Conservation (phyloP, 2,113 vertebrate genomes). For the Prochilodus magdalenae region DNA sequence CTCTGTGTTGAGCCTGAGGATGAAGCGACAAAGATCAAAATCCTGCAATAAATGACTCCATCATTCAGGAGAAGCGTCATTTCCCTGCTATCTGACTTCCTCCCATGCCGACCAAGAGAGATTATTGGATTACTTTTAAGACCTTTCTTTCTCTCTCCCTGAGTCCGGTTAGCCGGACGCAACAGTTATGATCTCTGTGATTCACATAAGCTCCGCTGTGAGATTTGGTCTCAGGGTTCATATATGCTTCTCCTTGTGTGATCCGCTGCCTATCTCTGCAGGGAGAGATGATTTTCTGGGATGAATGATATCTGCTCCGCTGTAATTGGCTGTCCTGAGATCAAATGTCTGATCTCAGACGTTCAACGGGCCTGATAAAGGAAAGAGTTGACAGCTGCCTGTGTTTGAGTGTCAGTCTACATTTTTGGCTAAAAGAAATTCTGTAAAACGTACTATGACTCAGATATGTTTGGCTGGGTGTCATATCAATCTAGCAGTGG, state of each 20-base stretch:
- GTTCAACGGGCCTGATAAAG: conserved; percentile 24
- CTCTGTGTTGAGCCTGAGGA: conserved; percentile 30
- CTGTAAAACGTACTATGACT: background rate
- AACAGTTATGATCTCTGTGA: conserved; percentile 32
- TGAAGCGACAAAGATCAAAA: conserved; percentile 45
- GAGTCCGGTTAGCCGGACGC: conserved; percentile 36
- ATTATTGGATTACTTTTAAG: conserved; percentile 50
- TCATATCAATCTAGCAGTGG: background rate
- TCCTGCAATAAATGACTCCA: conserved; percentile 40
- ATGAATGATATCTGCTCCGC: conserved; percentile 37
- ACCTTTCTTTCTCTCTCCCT: conserved; percentile 20
- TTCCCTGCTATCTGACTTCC: conserved; percentile 37
- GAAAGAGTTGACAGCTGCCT: conserved; percentile 18
- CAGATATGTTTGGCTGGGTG: background rate
- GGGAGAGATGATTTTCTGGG: conserved; percentile 24
- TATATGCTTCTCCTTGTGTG: conserved; percentile 32
- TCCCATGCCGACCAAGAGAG: conserved; percentile 24
- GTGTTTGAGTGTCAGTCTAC: conserved; percentile 28
- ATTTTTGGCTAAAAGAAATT: conserved; percentile 11
- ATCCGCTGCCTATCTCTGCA: conserved; percentile 12
- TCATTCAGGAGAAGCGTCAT: conserved; percentile 23
- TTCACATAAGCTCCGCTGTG: conserved; percentile 22
- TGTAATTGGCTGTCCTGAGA: conserved; percentile 41
- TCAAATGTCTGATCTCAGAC: conserved; percentile 30
- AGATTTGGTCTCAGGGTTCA: conserved; percentile 13